Evolutionary conservation across 2,113 vertebrate species (phyloP).

Genomic region (Amblyornis subalaris): DNA sequence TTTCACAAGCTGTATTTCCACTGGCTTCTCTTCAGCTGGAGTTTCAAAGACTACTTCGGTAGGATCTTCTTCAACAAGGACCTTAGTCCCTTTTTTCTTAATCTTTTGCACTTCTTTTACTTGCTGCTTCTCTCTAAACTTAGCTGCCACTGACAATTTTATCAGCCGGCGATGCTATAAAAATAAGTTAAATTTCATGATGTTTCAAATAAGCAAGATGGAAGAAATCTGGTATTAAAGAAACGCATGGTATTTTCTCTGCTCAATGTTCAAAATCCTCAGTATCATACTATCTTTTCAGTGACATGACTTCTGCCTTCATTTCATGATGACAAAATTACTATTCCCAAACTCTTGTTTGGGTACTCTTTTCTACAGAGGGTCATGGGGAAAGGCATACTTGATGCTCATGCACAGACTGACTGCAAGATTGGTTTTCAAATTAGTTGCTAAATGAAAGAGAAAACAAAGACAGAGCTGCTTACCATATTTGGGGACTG

Average conservation of each 20-base stretch:
- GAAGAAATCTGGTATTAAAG: not conserved
- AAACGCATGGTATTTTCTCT: not conserved
- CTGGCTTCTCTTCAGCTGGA: constrained; percentile 79
- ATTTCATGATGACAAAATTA: not conserved
- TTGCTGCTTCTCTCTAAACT: constrained; percentile 86
- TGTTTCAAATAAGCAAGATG: not conserved
- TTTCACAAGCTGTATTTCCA: constrained; percentile 76
- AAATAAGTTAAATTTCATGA: not conserved
- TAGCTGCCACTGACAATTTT: constrained; percentile 81
- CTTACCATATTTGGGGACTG: constrained; percentile 91
- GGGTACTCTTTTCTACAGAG: not conserved
- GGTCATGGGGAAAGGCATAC: not conserved
- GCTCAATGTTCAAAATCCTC: not conserved
- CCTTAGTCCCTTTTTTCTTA: constrained; percentile 75
- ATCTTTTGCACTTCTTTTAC: constrained; percentile 85
- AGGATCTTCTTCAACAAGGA: constrained; percentile 76
- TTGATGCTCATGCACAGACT: not conserved
- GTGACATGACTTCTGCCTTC: not conserved
- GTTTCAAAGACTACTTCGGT: constrained; percentile 86
- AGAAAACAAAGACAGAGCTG: not conserved
- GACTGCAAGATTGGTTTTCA: not conserved
- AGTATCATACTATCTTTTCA: not conserved
- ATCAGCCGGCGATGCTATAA: constrained; percentile 83
- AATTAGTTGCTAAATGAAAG: not conserved
- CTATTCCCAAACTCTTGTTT: not conserved